phyloP scores from a whole-genome alignment of 2,113 vertebrate species.

The Bombycilla garrulus region DNA sequence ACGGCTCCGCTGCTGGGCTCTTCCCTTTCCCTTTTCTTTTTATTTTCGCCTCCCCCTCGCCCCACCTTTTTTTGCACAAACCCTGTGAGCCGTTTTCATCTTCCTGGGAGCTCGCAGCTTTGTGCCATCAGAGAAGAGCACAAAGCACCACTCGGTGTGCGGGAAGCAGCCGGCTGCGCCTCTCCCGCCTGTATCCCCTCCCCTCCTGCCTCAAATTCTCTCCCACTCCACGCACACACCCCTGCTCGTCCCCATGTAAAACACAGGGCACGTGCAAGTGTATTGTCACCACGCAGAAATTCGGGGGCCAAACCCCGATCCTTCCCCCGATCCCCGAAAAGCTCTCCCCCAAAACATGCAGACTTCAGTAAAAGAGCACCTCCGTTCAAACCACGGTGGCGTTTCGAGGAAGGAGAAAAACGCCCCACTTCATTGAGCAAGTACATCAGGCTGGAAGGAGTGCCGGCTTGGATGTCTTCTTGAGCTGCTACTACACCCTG shows the following conservation, averaged over 20 bases:
- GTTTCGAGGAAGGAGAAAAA: not conserved
- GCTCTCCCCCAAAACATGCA: not conserved
- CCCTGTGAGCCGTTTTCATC: not conserved
- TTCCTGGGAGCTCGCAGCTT: not conserved
- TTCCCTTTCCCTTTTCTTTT: not conserved
- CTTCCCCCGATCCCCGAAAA: not conserved
- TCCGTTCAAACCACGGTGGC: not conserved
- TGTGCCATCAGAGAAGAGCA: not conserved
- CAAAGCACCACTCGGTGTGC: not conserved
- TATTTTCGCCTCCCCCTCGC: accelerated
- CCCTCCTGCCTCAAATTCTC: not conserved
- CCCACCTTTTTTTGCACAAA: not conserved
- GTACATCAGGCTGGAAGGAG: not conserved
- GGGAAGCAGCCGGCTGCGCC: not conserved
- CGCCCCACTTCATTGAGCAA: not conserved
- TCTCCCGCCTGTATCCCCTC: not conserved
- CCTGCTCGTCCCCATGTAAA: accelerated
- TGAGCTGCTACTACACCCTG: accelerated
- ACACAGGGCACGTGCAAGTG: too few species aligned
- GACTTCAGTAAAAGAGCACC: not conserved
- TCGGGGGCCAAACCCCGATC: not conserved
- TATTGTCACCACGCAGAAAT: not conserved
- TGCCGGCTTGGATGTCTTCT: not conserved
- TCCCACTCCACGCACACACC: not conserved
- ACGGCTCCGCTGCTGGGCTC: not conserved